These are phyloP conservation scores for Catamblyrhynchus diadema DNA, from an alignment of 2,797 vertebrate genomes.

Conservation along the genomic window DNA sequence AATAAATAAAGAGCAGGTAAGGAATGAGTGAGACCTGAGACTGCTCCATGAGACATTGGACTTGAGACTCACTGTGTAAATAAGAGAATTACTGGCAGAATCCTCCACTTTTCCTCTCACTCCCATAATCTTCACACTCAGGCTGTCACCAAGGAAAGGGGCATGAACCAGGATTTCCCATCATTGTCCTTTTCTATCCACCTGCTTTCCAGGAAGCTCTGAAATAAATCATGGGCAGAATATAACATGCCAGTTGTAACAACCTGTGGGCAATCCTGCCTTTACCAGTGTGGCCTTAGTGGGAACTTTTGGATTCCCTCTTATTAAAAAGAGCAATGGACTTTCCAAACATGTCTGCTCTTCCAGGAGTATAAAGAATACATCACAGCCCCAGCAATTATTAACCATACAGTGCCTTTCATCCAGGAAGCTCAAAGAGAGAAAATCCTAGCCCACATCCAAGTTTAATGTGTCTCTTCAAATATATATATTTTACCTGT, in stretches of 20 bases:
- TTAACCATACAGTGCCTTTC: background rate
- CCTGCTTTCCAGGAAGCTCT: background rate
- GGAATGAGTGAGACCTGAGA: background rate
- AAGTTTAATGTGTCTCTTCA: background rate
- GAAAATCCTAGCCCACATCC: background rate
- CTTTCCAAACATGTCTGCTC: background rate
- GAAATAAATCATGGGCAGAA: background rate
- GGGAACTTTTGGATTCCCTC: background rate
- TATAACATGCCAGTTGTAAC: background rate
- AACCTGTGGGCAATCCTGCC: background rate
- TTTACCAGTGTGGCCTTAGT: background rate
- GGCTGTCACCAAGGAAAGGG: background rate
- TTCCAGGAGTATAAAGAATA: background rate
- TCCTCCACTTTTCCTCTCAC: background rate
- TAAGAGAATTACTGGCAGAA: background rate
- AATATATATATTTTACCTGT: background rate
- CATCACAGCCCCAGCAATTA: background rate
- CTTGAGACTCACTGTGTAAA: background rate
- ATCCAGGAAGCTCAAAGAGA: background rate
- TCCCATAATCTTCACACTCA: background rate
- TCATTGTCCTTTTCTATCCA: background rate
- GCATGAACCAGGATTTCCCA: background rate
- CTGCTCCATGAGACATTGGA: background rate
- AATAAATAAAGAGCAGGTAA: background rate
- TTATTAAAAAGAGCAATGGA: background rate